phyloP scores from a whole-genome alignment of 2,797 vertebrate genomes.

The Siniperca undulata region DNA sequence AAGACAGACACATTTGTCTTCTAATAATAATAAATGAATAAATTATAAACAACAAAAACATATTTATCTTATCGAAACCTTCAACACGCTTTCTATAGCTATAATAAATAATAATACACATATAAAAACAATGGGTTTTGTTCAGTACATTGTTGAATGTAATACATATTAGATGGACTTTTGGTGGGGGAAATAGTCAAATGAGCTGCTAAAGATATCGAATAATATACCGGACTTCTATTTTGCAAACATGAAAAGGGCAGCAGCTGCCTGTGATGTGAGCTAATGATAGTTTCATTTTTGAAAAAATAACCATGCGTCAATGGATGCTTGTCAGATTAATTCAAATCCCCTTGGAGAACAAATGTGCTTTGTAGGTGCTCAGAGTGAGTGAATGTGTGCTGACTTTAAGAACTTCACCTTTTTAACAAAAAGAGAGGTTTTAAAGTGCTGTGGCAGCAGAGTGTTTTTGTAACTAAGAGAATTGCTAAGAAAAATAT shows the following conservation, averaged over 20 bases:
- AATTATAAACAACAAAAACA: not conserved
- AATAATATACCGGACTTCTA: not conserved
- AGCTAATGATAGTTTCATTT: conserved; percentile 23
- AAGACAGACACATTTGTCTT: no score
- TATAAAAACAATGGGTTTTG: not conserved
- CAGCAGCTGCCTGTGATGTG: not conserved
- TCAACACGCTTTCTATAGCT: not conserved
- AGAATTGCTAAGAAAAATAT: conserved; percentile 57
- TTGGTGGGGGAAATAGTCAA: not conserved
- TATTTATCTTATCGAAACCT: not conserved
- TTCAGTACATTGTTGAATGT: not conserved
- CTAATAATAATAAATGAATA: not conserved
- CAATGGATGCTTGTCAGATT: conserved; percentile 30
- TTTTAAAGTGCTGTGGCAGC: conserved; percentile 53
- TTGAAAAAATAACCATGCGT: conserved; percentile 17
- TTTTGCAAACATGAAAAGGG: conserved; percentile 1
- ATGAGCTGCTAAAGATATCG: not conserved
- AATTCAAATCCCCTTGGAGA: conserved; percentile 28
- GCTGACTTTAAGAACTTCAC: conserved; percentile 56
- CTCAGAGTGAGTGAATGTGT: conserved; percentile 39
- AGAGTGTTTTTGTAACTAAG: conserved; percentile 46
- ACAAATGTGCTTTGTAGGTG: conserved; percentile 26
- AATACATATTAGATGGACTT: not conserved
- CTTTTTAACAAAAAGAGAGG: conserved; percentile 43
- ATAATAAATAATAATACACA: not conserved